Evolutionary conservation across 2,888 invertebrate genomes (phyloP), one percentile per base, ranked within the genome.

Genomic region (Aphidius colemani): DNA sequence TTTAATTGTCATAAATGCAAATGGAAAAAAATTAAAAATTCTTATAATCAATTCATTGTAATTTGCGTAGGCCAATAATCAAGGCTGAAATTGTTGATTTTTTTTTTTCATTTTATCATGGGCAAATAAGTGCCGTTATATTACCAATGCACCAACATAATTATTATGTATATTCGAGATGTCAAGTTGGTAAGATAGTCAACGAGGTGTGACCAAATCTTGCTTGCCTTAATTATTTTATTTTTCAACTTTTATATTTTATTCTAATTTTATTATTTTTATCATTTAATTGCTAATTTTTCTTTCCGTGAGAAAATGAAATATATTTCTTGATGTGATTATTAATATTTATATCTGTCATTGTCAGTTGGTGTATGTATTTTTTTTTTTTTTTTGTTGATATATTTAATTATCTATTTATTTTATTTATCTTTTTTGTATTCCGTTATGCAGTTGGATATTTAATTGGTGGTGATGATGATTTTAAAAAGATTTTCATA

Each of bases 191-290:
- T 41, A n/a, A 53, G 63, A 53, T 43, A 63, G 13, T 57, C 64
- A 69, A 68, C 65, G 65, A 70, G 67, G 70, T 69, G 70, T 69
- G 68, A 70, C 70, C 67, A 63, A 65, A 69, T 68, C 64, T 66
- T 67, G 49, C 49, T 50, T 53, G 61, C 60, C 59, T 61, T 65
- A 63, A 61, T 62, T 11, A 18, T 18, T 18, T 18, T 18, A 18
- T 18, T 18, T 18, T 18, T 1, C 13, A 18, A 18, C 13, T 18
- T 18, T 18, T 18, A 18, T 18, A 18, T 18, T 18, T 18, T 18
- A 18, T 18, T 18, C 13, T 18, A 18, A 53, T 66, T 57, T 59
- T 63, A 50, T 30, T 30, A 5, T 30, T 2, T 3, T 30, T 2
- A 13, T 53, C 9, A 53, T 49, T 44, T 55, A 64, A 64, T 59